Conservation (phyloP, 2,888 invertebrate genomes). For the Apamea epomidion region DNA sequence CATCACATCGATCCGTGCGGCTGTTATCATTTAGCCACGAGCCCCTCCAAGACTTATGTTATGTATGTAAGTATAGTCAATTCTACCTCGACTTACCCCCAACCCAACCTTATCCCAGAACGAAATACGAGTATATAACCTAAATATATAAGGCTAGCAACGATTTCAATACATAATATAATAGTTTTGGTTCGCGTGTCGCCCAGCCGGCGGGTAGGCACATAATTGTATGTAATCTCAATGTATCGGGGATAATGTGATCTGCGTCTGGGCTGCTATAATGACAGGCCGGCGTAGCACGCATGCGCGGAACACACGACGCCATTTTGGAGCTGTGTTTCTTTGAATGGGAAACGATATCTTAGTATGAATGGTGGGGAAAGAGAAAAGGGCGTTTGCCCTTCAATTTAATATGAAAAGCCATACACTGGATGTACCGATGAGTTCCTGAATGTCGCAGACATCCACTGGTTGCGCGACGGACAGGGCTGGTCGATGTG, state of each 20-base stretch:
- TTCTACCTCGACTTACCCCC: background rate
- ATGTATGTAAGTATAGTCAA: background rate
- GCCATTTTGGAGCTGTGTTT: slow-evolving; percentile 45
- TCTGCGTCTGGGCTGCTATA: slow-evolving; percentile 85
- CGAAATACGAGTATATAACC: slow-evolving; percentile 13
- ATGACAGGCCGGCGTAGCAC: slow-evolving; percentile 87
- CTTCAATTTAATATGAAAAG: background rate
- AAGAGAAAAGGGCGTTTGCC: fast-evolving
- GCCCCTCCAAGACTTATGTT: background rate
- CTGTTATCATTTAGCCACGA: background rate
- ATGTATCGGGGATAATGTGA: slow-evolving; percentile 85
- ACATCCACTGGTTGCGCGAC: too few species aligned
- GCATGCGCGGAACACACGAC: slow-evolving; percentile 79
- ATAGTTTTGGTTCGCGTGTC: slow-evolving; percentile 79
- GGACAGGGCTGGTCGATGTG: too few species aligned
- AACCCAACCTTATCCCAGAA: background rate
- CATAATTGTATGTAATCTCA: slow-evolving; percentile 88
- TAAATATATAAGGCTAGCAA: slow-evolving; percentile 47
- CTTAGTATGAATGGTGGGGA: background rate
- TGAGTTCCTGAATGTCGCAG: background rate
- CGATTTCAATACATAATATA: slow-evolving; percentile 49
- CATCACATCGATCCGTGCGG: background rate
- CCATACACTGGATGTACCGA: background rate
- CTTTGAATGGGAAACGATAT: background rate
- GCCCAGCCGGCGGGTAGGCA: slow-evolving; percentile 74